phyloP scores from a whole-genome alignment of 2,113 vertebrate genomes.

The Festucalex cinctus region DNA sequence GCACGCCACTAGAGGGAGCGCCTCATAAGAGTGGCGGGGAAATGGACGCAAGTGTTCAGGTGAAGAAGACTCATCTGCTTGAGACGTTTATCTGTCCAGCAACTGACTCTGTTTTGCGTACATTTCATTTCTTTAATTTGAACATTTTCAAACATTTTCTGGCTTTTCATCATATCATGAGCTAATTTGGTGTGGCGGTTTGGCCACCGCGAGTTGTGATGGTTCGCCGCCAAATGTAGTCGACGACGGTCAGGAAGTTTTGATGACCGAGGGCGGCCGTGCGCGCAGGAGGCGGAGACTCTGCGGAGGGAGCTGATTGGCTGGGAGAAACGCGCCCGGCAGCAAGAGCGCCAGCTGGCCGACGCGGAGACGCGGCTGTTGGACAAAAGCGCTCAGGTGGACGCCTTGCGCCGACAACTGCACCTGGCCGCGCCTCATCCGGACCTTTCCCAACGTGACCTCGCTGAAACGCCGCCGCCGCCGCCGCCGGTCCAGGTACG shows the following conservation, averaged over 20 bases:
- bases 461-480: conserved; percentile 37
- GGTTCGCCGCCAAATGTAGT: neutral
- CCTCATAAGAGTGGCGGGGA: too few species aligned
- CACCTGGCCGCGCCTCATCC: conserved; percentile 37
- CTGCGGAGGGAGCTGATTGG: conserved; percentile 52
- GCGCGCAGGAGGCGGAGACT: conserved; percentile 43
- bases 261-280: neutral
- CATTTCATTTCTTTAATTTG: too few species aligned
- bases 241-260: neutral
- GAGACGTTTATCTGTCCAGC: too few species aligned
- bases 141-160: too few species aligned
- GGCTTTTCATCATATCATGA: too few species aligned
- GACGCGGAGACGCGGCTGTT: conserved; percentile 77
- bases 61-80: too few species aligned
- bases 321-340: conserved; percentile 69
- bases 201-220: too few species aligned
- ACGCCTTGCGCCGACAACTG: conserved; percentile 76
- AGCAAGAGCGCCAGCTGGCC: conserved; percentile 73
- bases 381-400: conserved; percentile 68
- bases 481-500: conserved; percentile 68
- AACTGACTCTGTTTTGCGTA: too few species aligned
- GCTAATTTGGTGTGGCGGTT: too few species aligned
- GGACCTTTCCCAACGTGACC: conserved; percentile 71
- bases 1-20: too few species aligned
- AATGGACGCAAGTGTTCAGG: too few species aligned